Percentiles rank a stretch among this genome's conserved stretches.
phyloP scores from a whole-genome alignment of 1,140 invertebrate genomes.

The Diorhabda elongata region DNA sequence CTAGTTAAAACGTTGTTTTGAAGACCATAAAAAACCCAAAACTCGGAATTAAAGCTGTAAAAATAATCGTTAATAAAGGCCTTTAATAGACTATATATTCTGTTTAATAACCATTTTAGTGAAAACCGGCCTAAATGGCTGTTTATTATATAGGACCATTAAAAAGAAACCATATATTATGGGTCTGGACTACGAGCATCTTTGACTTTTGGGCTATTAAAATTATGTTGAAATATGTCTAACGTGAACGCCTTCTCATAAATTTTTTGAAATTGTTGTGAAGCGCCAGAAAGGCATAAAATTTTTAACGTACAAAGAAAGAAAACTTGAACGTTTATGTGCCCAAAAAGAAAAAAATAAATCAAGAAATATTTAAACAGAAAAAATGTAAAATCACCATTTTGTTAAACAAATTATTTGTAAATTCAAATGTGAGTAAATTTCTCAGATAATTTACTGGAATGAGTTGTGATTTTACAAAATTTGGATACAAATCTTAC shows the following conservation, averaged over 20 bases:
- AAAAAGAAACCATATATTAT: slow-evolving; percentile 16
- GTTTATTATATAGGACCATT: slow-evolving; percentile 17
- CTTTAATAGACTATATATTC: slow-evolving; percentile 8
- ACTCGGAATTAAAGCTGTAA: slow-evolving; percentile 17
- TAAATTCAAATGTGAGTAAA: too few species aligned
- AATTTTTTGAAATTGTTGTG: slow-evolving; percentile 12
- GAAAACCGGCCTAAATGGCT: slow-evolving; percentile 18
- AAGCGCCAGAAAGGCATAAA: slow-evolving; percentile 17
- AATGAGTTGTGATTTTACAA: too few species aligned
- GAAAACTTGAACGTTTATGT: neutral
- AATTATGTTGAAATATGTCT: slow-evolving; percentile 23
- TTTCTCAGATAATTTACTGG: too few species aligned
- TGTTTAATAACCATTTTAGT: slow-evolving; percentile 18
- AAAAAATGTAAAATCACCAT: too few species aligned
- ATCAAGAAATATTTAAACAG: too few species aligned
- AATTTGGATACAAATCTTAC: too few species aligned
- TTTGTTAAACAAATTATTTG: too few species aligned
- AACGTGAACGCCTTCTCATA: slow-evolving; percentile 21
- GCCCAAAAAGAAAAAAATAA: too few species aligned
- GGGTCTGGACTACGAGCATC: neutral
- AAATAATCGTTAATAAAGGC: slow-evolving; percentile 19
- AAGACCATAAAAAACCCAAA: slow-evolving; percentile 10
- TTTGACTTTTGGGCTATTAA: slow-evolving; percentile 18
- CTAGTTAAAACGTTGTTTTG: slow-evolving; percentile 10
- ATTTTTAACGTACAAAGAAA: neutral